Evolutionary conservation across 2,797 vertebrate genomes (phyloP).

Genomic region (Malacoctenus gilli): DNA sequence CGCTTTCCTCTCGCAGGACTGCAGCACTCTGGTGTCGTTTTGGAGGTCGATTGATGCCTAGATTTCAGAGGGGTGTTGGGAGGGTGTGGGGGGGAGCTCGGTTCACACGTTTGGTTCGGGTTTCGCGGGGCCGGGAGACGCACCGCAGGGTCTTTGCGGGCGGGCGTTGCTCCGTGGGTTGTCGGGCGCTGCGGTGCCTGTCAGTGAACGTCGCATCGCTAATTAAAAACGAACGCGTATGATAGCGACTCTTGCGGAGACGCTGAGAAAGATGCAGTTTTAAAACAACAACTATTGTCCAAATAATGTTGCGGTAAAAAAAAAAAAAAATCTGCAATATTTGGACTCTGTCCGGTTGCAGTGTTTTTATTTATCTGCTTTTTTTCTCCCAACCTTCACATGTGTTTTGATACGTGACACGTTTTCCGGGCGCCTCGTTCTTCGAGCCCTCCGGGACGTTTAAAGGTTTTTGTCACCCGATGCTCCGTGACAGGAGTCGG

Average conservation of each 20-base stretch:
- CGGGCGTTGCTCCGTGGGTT: slow-evolving; percentile 65
- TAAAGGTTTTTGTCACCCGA: slow-evolving; percentile 79
- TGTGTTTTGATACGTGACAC: slow-evolving; percentile 5
- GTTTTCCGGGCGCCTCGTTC: slow-evolving; percentile 6
- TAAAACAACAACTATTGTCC: slow-evolving; percentile 15
- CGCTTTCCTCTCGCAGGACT: slow-evolving; percentile 73
- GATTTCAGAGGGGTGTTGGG: background rate
- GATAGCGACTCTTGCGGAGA: background rate
- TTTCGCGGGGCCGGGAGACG: slow-evolving; percentile 8
- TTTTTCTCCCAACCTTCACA: background rate
- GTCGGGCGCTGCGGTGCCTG: slow-evolving; percentile 64
- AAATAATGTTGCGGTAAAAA: slow-evolving; percentile 29
- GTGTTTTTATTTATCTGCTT: slow-evolving; percentile 4
- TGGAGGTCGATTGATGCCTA: slow-evolving; percentile 50
- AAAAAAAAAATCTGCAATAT: background rate
- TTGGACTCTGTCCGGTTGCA: slow-evolving; percentile 2
- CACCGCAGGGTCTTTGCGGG: slow-evolving; percentile 1
- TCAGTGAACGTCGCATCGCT: slow-evolving; percentile 17
- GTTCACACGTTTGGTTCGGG: background rate
- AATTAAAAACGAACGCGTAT: slow-evolving; percentile 20
- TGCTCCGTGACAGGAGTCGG: slow-evolving; percentile 77
- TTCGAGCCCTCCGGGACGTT: slow-evolving; percentile 27
- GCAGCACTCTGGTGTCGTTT: slow-evolving; percentile 55
- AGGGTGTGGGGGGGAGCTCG: slow-evolving; percentile 9
- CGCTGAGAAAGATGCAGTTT: slow-evolving; percentile 21